These are phyloP conservation scores for Pyxicephalus adspersus DNA, from an alignment of 2,113 vertebrate genomes.

Conservation along the genomic window DNA sequence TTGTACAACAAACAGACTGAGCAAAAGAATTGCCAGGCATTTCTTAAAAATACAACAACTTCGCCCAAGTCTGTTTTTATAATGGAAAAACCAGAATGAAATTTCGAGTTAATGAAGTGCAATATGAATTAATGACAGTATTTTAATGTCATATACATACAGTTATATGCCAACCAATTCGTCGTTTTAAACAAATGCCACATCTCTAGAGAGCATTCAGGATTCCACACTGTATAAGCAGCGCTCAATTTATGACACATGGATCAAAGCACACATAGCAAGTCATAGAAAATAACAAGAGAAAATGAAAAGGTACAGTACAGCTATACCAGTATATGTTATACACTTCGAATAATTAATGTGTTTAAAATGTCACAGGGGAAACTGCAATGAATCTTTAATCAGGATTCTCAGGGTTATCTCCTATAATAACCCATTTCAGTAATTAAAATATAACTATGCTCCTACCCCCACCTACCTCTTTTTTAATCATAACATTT, in stretches of 20 bases:
- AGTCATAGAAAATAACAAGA: constrained; percentile 26
- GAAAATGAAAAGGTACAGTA: constrained; percentile 22
- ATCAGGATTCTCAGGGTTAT: constrained; percentile 32
- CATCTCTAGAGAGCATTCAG: constrained; percentile 22
- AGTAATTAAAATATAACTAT: constrained; percentile 26
- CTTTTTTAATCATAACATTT: constrained; percentile 33
- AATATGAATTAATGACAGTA: constrained; percentile 63
- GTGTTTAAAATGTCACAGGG: constrained; percentile 29
- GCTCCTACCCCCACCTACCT: constrained; percentile 5
- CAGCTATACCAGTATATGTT: constrained; percentile 24
- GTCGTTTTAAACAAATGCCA: constrained; percentile 45
- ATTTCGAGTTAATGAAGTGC: constrained; percentile 58
- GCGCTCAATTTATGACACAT: constrained; percentile 20
- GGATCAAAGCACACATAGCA: constrained; percentile 31
- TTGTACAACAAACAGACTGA: background rate
- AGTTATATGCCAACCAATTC: constrained; percentile 54
- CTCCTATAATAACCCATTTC: constrained; percentile 34
- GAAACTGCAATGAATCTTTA: constrained; percentile 27
- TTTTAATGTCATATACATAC: constrained; percentile 55
- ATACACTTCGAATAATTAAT: constrained; percentile 28
- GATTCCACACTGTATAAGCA: constrained; percentile 19
- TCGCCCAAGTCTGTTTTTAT: background rate
- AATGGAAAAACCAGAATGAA: constrained; percentile 63
- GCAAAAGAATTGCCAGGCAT: background rate
- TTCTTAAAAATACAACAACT: background rate